Conservation (phyloP, 2,113 vertebrate species). For the Erythrolamprus reginae region DNA sequence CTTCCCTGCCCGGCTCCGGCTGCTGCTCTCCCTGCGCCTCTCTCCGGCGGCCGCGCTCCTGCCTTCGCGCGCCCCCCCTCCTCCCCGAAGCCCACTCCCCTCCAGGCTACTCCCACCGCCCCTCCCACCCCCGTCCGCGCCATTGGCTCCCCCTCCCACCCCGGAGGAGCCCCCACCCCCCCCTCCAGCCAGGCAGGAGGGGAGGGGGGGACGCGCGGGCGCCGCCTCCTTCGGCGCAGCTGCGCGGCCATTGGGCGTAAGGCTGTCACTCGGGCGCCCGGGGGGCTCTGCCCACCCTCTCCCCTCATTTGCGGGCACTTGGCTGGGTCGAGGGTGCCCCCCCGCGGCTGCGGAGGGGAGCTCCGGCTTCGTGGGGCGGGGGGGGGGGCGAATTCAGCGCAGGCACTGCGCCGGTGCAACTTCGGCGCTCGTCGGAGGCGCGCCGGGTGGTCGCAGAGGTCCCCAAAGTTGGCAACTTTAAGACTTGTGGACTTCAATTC, state of each 20-base stretch:
- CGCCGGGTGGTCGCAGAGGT: too few species aligned
- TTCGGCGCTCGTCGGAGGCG: not conserved
- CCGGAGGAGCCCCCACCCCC: not conserved
- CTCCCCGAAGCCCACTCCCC: constrained; percentile 11
- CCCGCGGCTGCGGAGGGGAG: not conserved
- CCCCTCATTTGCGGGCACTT: not conserved
- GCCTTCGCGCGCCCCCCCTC: not conserved
- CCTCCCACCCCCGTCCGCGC: not conserved
- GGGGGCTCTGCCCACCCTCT: not conserved
- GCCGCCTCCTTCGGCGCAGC: not conserved
- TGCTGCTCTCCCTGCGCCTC: not conserved
- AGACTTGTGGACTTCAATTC: too few species aligned
- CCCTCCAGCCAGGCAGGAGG: not conserved
- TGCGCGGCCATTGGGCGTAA: constrained; percentile 8
- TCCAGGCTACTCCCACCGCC: constrained; percentile 9
- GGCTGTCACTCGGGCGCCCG: not conserved
- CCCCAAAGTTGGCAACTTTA: too few species aligned
- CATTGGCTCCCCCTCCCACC: not conserved
- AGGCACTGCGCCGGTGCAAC: too few species aligned
- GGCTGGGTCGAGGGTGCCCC: not conserved
- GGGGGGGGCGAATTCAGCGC: not conserved
- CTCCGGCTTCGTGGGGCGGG: not conserved
- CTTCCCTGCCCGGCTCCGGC: not conserved
- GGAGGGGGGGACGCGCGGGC: not conserved
- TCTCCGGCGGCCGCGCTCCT: too few species aligned